These are phyloP conservation scores for Hormiphora californensis DNA, from an alignment of 37 sponge, comb jelly and placozoan species.

Conservation along the genomic window DNA sequence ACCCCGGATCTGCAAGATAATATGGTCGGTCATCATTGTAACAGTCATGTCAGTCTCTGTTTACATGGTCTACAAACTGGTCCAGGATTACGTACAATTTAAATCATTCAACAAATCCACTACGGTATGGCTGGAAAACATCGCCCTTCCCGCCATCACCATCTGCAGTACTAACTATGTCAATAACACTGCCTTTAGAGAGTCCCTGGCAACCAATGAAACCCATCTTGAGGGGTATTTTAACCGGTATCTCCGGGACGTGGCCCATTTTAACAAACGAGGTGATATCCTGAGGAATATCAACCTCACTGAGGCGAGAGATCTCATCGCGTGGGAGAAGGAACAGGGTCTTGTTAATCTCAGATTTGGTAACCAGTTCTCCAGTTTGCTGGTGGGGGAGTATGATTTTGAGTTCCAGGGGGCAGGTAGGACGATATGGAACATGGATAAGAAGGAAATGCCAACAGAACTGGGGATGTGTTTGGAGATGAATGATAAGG, in stretches of 20 bases:
- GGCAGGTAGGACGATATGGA: not conserved
- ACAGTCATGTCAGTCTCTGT: not conserved
- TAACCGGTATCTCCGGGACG: not conserved
- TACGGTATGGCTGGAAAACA: not conserved
- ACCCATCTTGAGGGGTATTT: not conserved
- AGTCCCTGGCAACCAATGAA: not conserved
- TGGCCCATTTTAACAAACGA: too few species aligned
- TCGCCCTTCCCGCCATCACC: conserved; percentile 43
- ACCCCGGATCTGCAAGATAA: not conserved
- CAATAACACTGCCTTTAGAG: conserved; percentile 6
- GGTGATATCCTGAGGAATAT: not conserved
- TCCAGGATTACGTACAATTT: conserved; percentile 5
- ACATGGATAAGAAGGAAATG: not conserved
- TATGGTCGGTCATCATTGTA: conserved; percentile 12
- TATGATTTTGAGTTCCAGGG: not conserved
- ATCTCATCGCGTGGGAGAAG: not conserved
- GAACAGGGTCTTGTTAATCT: not conserved
- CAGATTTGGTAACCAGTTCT: not conserved
- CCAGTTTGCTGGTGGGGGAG: not conserved
- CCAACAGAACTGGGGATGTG: conserved; percentile 21
- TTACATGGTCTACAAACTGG: conserved; percentile 35
- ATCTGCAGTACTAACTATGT: not conserved
- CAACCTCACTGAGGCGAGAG: not conserved
- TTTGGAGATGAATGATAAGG: conserved; percentile 50
- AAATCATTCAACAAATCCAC: conserved; percentile 13